Evolutionary conservation across 2,797 vertebrate genomes (phyloP).

Genomic region (Pantherophis vulpinus): DNA sequence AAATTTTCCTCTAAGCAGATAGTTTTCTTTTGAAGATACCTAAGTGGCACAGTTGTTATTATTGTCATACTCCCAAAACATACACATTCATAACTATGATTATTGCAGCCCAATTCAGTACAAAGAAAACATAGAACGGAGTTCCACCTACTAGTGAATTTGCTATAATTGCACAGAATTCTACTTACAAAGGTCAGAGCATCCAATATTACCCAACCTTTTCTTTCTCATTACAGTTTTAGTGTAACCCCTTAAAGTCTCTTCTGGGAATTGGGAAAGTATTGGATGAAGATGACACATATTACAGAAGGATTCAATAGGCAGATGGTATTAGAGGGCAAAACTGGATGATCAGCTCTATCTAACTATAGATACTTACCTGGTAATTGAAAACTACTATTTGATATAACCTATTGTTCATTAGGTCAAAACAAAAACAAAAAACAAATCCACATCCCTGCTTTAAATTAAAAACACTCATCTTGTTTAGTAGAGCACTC

Average conservation of each 20-base stretch:
- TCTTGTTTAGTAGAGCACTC: constrained; percentile 66
- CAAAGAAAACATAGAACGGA: background rate
- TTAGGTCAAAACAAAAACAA: background rate
- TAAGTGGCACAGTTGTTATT: background rate
- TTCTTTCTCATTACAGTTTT: background rate
- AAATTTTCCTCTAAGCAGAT: background rate
- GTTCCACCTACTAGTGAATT: background rate
- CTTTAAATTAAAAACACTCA: constrained; percentile 69
- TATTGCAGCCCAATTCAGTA: background rate
- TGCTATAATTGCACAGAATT: background rate
- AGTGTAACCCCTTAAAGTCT: background rate
- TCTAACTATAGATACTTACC: background rate
- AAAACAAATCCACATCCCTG: constrained; percentile 35
- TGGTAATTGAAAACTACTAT: background rate
- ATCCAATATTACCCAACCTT: background rate
- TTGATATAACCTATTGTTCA: background rate
- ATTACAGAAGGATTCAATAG: background rate
- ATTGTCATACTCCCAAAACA: background rate
- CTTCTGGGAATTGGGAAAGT: background rate
- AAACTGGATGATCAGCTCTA: background rate
- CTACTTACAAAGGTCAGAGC: background rate
- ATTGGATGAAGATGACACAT: background rate
- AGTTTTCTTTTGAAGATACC: background rate
- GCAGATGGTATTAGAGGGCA: background rate
- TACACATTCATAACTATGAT: background rate